Conservation (phyloP, 2,797 vertebrate species). For the Melanotaenia parkinsoni region DNA sequence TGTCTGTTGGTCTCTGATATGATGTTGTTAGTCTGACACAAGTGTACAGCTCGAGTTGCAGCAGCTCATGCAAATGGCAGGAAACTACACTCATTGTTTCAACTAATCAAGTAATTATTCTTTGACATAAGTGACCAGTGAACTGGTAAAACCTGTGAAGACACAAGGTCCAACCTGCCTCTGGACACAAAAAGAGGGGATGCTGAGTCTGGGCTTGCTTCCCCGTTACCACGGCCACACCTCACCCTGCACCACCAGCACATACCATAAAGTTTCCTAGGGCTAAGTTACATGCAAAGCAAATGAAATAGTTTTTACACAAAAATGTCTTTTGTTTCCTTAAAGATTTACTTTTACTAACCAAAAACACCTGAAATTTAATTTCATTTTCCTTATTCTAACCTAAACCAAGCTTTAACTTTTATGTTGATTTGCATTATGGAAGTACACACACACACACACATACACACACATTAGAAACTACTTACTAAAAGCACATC, state of each 20-base stretch:
- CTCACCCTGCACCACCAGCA: slow-evolving; percentile 11
- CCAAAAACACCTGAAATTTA: background rate
- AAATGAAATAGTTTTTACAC: background rate
- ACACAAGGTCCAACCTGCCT: slow-evolving; percentile 20
- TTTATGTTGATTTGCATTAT: background rate
- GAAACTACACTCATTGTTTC: background rate
- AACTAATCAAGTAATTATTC: slow-evolving; percentile 1
- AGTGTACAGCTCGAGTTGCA: background rate
- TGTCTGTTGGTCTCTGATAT: background rate
- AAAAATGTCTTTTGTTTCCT: background rate
- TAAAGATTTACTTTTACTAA: no score
- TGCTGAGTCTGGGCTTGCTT: slow-evolving; percentile 61
- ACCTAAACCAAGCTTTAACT: background rate
- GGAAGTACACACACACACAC: background rate
- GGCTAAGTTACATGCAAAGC: background rate
- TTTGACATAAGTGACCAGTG: slow-evolving; percentile 7
- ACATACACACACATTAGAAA: slow-evolving; percentile 37
- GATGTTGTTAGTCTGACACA: background rate
- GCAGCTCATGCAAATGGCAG: no score
- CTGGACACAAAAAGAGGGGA: slow-evolving; percentile 45
- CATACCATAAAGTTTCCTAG: slow-evolving; percentile 56
- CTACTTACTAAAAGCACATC: slow-evolving; percentile 72
- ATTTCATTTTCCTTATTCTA: background rate
- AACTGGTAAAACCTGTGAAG: slow-evolving; percentile 24
- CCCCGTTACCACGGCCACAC: background rate